phyloP scores from a whole-genome alignment of 1,140 invertebrate genomes.

The Mya arenaria region DNA sequence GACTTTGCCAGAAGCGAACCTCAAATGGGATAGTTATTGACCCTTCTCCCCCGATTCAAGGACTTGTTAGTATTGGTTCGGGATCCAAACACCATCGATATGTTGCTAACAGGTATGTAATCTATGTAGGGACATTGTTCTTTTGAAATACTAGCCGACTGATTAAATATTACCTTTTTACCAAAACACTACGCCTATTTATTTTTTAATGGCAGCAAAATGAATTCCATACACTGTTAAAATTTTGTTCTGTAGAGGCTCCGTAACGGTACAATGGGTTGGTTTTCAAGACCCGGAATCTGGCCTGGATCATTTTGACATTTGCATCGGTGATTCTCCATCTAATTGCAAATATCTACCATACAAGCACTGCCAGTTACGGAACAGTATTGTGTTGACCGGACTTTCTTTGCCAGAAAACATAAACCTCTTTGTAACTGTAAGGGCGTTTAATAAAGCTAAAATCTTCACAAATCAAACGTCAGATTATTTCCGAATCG shows the following conservation, averaged over 20 bases:
- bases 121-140: background rate
- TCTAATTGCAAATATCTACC: conserved; percentile 46
- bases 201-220: background rate
- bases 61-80: conserved; percentile 42
- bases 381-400: conserved; percentile 5
- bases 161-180: background rate
- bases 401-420: conserved; percentile 38
- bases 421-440: conserved; percentile 54
- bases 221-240: background rate
- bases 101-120: conserved; percentile 46
- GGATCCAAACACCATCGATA: conserved; percentile 24
- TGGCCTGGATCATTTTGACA: conserved; percentile 51
- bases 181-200: background rate
- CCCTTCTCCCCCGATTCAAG: conserved; percentile 53
- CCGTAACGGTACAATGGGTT: conserved; percentile 42
- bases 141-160: background rate
- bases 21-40: conserved; percentile 56
- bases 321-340: conserved; percentile 33
- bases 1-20: conserved; percentile 30
- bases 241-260: conserved; percentile 22
- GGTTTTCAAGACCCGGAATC: conserved; percentile 63
- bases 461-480: conserved; percentile 29
- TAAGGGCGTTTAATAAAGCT: conserved; percentile 59
- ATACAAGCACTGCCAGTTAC: background rate
- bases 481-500: conserved; percentile 59